Conservation (phyloP, 2,113 vertebrate genomes). For the Pygoscelis antarcticus region DNA sequence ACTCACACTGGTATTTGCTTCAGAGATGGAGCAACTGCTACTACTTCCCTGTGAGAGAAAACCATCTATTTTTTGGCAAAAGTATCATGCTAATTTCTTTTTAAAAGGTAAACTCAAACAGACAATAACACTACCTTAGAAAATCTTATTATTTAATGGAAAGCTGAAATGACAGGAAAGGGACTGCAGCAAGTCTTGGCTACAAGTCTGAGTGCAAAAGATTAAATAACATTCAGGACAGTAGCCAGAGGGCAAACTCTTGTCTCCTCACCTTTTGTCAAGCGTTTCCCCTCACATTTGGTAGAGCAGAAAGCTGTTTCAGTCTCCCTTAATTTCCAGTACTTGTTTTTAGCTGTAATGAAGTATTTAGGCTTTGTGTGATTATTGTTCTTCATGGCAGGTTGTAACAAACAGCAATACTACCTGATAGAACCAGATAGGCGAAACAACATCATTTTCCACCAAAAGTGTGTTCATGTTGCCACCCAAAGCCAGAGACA, state of each 20-base stretch:
- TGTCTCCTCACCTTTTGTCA: neutral
- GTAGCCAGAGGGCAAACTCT: constrained; percentile 2
- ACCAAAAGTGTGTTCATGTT: neutral
- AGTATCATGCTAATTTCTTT: neutral
- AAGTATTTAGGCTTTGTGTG: neutral
- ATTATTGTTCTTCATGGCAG: neutral
- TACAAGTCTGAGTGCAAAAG: neutral
- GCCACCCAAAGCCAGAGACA: neutral
- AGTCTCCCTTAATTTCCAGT: neutral
- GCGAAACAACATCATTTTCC: neutral
- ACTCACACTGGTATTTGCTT: neutral
- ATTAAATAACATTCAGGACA: neutral
- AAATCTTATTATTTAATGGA: neutral
- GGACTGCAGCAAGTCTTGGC: neutral
- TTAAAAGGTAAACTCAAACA: neutral
- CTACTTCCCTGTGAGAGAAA: neutral
- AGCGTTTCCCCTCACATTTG: neutral
- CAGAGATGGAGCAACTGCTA: neutral
- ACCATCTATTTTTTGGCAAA: neutral
- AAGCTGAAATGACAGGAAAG: neutral
- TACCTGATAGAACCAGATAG: neutral
- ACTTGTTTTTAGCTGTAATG: neutral
- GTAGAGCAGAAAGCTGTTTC: neutral
- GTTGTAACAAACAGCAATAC: neutral
- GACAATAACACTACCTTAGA: neutral